These are phyloP conservation scores for Xiphophorus hellerii DNA, from an alignment of 2,113 vertebrate genomes.

Conservation along the genomic window DNA sequence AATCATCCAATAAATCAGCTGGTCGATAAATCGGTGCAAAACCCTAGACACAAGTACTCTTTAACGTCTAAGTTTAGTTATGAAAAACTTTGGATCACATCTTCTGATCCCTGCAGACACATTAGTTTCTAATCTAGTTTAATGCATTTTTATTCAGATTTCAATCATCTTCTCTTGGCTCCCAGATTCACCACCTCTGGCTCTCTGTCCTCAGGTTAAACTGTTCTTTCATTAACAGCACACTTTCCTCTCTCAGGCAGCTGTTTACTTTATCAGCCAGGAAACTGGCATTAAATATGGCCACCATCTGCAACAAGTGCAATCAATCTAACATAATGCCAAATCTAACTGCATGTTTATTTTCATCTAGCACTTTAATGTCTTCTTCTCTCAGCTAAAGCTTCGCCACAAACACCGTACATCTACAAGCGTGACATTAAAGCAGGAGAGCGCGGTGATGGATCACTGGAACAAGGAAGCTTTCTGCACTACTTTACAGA, in stretches of 20 bases:
- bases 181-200: constrained; percentile 14
- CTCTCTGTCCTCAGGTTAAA: constrained; percentile 51
- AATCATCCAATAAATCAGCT: no score
- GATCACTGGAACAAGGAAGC: constrained; percentile 29
- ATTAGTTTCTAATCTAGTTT: constrained; percentile 33
- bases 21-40: no score
- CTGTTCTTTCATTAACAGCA: constrained; percentile 44
- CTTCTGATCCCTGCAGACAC: constrained; percentile 8
- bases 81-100: constrained; percentile 4
- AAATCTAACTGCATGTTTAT: constrained; percentile 49
- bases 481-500: constrained; percentile 23
- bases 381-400: constrained; percentile 60
- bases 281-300: constrained; percentile 68
- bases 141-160: constrained; percentile 44
- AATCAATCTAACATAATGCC: constrained; percentile 74
- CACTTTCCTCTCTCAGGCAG: constrained; percentile 59
- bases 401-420: constrained; percentile 52
- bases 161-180: constrained; percentile 24
- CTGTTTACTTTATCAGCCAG: constrained; percentile 68
- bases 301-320: constrained; percentile 65
- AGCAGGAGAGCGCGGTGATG: constrained; percentile 27
- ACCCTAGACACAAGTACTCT: background rate
- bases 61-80: constrained; percentile 29
- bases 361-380: constrained; percentile 43
- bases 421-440: constrained; percentile 34